Percentiles rank a stretch among this genome's conserved stretches.
These are phyloP conservation scores for Capitulum mitella DNA, from an alignment of 2,888 invertebrate genomes.

Conservation along the genomic window DNA sequence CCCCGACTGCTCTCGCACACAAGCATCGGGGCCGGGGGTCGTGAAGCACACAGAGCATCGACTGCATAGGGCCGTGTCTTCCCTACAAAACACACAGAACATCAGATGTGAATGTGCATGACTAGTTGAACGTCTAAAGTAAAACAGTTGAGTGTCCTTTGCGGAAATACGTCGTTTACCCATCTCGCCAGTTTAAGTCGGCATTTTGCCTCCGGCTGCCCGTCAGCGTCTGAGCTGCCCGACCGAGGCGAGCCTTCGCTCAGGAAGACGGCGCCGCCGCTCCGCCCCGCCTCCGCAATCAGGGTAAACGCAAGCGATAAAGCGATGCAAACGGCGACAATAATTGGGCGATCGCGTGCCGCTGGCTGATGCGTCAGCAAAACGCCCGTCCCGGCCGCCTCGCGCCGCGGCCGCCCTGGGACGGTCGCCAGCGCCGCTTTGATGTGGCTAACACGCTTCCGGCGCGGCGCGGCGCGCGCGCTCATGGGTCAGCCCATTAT, in stretches of 20 bases:
- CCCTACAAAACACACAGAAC: too few relatives aligned
- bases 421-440: background rate
- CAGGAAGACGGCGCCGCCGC: background rate
- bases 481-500: background rate
- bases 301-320: background rate
- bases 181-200: too few relatives aligned
- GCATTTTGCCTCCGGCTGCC: too few relatives aligned
- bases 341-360: background rate
- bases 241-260: too few relatives aligned
- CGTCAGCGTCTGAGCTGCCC: too few relatives aligned
- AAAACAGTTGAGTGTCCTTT: too few relatives aligned
- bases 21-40: background rate
- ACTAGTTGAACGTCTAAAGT: too few relatives aligned
- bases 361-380: background rate
- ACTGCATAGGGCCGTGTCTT: too few relatives aligned
- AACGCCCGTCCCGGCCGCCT: background rate
- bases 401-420: background rate
- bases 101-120: too few relatives aligned
- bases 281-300: background rate
- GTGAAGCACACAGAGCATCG: too few relatives aligned
- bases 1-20: slow-evolving; percentile 20
- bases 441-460: background rate
- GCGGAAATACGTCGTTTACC: too few relatives aligned
- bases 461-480: background rate
- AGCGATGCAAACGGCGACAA: background rate